Conservation (phyloP, 2,797 vertebrate species). For the Linurgus olivaceus region DNA sequence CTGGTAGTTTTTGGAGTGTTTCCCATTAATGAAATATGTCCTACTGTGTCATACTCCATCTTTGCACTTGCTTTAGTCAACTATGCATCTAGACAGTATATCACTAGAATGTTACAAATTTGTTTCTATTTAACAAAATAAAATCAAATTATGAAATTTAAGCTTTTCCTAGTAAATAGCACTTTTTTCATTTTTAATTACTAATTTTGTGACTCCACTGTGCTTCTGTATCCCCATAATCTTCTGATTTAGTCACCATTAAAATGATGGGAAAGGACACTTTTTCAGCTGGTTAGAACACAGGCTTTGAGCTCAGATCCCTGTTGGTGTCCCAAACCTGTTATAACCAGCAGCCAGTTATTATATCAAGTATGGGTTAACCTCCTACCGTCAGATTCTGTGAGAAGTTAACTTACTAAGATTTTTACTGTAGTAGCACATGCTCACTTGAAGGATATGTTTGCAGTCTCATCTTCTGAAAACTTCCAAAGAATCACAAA, state of each 20-base stretch:
- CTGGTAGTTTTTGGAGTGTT: neutral
- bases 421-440: neutral
- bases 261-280: neutral
- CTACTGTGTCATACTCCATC: neutral
- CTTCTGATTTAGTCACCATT: neutral
- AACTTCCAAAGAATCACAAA: neutral
- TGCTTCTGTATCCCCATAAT: neutral
- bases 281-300: neutral
- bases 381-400: neutral
- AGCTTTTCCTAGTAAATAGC: neutral
- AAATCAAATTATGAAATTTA: neutral
- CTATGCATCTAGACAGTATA: neutral
- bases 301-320: neutral
- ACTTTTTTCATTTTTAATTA: neutral
- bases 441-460: neutral
- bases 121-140: neutral
- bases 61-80: neutral
- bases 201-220: neutral
- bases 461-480: neutral
- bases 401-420: neutral
- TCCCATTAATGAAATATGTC: neutral
- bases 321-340: accelerated
- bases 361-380: neutral
- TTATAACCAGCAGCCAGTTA: neutral
- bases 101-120: neutral